phyloP scores from a whole-genome alignment of 35 echinoderm and acorn worm species.

The Apostichopus californicus region DNA sequence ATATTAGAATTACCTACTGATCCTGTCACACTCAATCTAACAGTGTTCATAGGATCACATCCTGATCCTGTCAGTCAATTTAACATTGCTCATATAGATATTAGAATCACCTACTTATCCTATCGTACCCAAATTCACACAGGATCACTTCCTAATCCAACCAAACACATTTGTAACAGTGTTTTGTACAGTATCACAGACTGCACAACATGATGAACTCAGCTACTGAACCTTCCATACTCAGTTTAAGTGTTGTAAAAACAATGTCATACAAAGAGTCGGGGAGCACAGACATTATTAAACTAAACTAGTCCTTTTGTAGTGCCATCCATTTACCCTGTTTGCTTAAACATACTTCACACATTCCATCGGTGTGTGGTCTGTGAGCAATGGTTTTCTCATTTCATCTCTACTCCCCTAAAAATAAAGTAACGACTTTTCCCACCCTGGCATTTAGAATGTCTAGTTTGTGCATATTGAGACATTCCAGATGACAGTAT shows the following conservation, averaged over 20 bases:
- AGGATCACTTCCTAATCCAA: too few species aligned
- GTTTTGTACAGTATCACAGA: too few species aligned
- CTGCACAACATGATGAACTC: too few species aligned
- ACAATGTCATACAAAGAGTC: background rate
- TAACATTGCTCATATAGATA: too few species aligned
- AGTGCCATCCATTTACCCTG: background rate
- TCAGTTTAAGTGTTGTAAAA: background rate
- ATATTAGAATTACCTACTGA: too few species aligned
- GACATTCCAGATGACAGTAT: constrained; percentile 17
- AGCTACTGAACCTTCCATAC: too few species aligned
- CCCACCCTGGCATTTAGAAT: constrained; percentile 23
- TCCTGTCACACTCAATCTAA: too few species aligned
- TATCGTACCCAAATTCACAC: too few species aligned
- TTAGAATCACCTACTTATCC: too few species aligned
- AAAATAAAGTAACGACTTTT: constrained; percentile 36
- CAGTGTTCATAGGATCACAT: too few species aligned
- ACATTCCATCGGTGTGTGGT: constrained; percentile 35
- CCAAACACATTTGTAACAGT: too few species aligned
- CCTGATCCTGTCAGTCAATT: too few species aligned
- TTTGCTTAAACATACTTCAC: constrained; percentile 2
- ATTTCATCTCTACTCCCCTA: background rate
- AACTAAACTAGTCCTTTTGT: background rate
- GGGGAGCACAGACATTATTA: background rate
- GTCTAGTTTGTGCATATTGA: constrained; percentile 38
- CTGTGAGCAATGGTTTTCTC: constrained; percentile 5